Evolutionary conservation across 2,888 invertebrate genomes (phyloP).

Genomic region (Lycophotia porphyrea): DNA sequence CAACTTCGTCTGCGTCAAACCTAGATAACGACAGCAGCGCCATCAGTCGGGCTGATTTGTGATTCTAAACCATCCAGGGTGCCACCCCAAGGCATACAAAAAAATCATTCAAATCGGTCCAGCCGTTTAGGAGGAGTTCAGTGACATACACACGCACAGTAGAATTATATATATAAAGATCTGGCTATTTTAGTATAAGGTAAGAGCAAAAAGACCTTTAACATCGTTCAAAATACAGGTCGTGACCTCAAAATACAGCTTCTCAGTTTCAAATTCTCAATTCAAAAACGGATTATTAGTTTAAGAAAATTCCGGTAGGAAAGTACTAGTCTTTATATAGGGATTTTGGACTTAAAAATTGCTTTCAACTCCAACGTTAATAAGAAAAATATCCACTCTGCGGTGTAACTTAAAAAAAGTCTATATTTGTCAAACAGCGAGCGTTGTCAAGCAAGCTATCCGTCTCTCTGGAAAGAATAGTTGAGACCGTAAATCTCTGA

Average conservation of each 20-base stretch:
- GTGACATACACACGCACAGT: too few species aligned
- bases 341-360: conserved; percentile 3
- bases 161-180: too few species aligned
- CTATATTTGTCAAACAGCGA: background rate
- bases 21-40: too few species aligned
- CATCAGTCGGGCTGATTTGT: too few species aligned
- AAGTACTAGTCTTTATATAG: background rate
- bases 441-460: background rate
- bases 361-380: conserved; percentile 1
- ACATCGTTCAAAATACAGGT: conserved; percentile 31
- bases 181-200: conserved; percentile 12
- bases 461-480: background rate
- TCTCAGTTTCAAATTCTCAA: background rate
- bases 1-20: too few species aligned
- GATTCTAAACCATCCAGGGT: too few species aligned
- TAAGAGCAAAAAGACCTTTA: conserved; percentile 28
- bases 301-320: background rate
- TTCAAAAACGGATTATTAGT: background rate
- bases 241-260: conserved; percentile 5
- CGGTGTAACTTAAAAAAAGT: background rate
- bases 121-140: too few species aligned
- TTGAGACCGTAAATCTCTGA: background rate
- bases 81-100: too few species aligned
- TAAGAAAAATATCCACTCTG: background rate
- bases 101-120: too few species aligned